Conservation (phyloP, 1,140 invertebrate species). For the Theocolax elegans region DNA sequence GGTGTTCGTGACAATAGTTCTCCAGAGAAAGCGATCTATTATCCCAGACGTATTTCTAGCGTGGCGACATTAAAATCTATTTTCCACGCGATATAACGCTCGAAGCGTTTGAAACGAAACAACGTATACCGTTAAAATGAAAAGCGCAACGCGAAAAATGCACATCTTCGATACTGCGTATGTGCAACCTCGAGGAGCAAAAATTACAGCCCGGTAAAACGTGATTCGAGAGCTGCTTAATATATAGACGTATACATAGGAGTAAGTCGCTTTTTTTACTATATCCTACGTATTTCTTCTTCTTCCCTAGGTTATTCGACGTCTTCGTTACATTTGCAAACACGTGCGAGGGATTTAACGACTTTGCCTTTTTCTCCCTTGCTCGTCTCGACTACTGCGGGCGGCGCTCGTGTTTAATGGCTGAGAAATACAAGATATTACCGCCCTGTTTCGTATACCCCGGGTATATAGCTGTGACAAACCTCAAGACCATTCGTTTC, state of each 20-base stretch:
- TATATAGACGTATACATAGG: too few relatives aligned
- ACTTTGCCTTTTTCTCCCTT: too few relatives aligned
- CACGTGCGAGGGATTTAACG: neutral
- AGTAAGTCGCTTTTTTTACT: too few relatives aligned
- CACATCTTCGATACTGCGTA: too few relatives aligned
- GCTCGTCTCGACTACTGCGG: too few relatives aligned
- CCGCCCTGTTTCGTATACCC: neutral
- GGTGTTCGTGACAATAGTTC: too few relatives aligned
- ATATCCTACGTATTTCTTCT: too few relatives aligned
- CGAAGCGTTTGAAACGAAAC: too few relatives aligned
- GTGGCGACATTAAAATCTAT: neutral
- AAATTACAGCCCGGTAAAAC: conserved; percentile 4
- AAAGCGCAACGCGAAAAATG: neutral
- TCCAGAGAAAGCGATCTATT: too few relatives aligned
- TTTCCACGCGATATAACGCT: neutral
- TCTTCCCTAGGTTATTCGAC: too few relatives aligned
- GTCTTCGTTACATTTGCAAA: too few relatives aligned
- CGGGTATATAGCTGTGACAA: neutral
- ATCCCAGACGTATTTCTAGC: neutral
- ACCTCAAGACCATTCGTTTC: neutral
- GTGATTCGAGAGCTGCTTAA: too few relatives aligned
- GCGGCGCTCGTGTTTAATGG: neutral
- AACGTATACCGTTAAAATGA: conserved; percentile 9
- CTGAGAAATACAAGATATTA: neutral
- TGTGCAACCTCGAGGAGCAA: neutral